Conservation (phyloP, 2,888 invertebrate genomes). For the Metacarcinus magister region DNA sequence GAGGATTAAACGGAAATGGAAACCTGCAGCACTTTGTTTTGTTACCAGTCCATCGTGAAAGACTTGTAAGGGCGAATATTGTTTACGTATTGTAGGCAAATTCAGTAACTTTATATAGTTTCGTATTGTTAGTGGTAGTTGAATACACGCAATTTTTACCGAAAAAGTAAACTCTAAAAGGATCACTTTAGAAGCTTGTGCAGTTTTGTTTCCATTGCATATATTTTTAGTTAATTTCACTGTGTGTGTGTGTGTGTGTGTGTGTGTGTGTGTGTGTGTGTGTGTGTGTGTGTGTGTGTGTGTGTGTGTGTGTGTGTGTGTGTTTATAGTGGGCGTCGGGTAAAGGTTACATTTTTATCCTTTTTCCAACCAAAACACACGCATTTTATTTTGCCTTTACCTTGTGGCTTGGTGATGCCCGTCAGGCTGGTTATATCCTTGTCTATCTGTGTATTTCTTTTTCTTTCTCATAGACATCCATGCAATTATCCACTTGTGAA, state of each 20-base stretch:
- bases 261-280: not conserved
- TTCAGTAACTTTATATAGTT: not conserved
- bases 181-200: not conserved
- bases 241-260: conserved; percentile 18
- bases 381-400: too few species aligned
- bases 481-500: too few species aligned
- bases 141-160: not conserved
- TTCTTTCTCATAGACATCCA: too few species aligned
- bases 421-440: too few species aligned
- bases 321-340: not conserved
- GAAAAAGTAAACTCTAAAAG: not conserved
- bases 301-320: conserved; percentile 14
- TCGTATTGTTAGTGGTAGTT: not conserved
- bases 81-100: not conserved
- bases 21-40: not conserved
- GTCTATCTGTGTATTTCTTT: too few species aligned
- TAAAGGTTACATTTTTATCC: too few species aligned
- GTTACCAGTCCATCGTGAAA: not conserved
- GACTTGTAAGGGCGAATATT: not conserved
- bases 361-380: too few species aligned
- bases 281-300: not conserved
- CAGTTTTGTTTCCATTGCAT: not conserved
- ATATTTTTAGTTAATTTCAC: not conserved
- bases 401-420: too few species aligned
- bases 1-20: not conserved